phyloP scores from a whole-genome alignment of 2,113 vertebrate genomes.

The Patagioenas fasciata region DNA sequence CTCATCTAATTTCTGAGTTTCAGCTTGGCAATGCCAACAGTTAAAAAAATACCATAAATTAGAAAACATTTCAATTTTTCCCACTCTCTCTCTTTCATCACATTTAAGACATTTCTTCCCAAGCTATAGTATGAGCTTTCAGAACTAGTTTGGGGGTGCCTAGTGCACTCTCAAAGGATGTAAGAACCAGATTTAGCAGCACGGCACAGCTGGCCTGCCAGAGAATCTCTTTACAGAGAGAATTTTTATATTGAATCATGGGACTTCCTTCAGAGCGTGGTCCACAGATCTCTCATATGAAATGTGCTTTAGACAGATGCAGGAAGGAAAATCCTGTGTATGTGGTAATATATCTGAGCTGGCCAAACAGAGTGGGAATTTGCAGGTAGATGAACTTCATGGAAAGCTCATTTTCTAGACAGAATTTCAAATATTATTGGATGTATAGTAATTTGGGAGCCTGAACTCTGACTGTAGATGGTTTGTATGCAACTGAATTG shows the following conservation, averaged over 20 bases:
- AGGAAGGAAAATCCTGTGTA: neutral
- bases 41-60: neutral
- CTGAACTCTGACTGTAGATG: neutral
- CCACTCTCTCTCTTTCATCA: slow-evolving; percentile 14
- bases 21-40: neutral
- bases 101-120: slow-evolving; percentile 47
- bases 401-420: neutral
- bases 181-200: slow-evolving; percentile 58
- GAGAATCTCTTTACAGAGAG: slow-evolving; percentile 46
- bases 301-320: slow-evolving; percentile 13
- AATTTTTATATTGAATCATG: slow-evolving; percentile 62
- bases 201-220: slow-evolving; percentile 53
- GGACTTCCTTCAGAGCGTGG: neutral
- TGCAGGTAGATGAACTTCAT: neutral
- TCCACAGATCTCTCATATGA: slow-evolving; percentile 31
- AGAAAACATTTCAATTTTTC: neutral
- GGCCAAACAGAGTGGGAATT: slow-evolving; percentile 18
- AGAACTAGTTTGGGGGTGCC: neutral
- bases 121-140: slow-evolving; percentile 38
- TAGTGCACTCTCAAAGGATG: slow-evolving; percentile 38
- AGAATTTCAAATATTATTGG: neutral
- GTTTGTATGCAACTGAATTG: neutral
- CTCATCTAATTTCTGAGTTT: neutral
- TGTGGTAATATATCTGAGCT: neutral
- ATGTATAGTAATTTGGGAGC: neutral